Percentiles rank a stretch among this genome's conserved stretches.
Conservation (phyloP, 1,140 invertebrate genomes). For the Zaprionus ghesquierei region DNA sequence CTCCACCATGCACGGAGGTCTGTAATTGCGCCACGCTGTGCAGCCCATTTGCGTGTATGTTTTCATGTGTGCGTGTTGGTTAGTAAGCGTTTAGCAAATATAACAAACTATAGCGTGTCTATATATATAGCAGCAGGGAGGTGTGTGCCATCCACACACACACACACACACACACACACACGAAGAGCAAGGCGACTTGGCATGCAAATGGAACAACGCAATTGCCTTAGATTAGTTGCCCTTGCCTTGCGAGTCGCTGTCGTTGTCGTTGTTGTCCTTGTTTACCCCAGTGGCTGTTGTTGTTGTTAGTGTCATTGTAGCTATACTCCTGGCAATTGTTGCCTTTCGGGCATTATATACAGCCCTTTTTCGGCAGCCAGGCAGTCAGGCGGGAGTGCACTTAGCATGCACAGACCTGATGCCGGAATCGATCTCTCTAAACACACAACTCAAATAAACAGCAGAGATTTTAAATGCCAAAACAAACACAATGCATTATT, state of each 20-base stretch:
- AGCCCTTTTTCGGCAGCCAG: not conserved
- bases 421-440: not conserved
- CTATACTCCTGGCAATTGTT: slow-evolving; percentile 5
- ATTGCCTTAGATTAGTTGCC: slow-evolving; percentile 66
- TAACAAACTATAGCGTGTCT: slow-evolving; percentile 60
- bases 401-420: not conserved
- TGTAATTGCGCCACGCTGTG: slow-evolving; percentile 56
- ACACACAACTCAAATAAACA: not conserved
- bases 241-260: slow-evolving; percentile 25
- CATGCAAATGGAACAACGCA: slow-evolving; percentile 56
- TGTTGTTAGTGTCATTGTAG: too few relatives aligned
- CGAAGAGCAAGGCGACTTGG: not conserved
- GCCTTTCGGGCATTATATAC: not conserved
- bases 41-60: slow-evolving; percentile 28
- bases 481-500: slow-evolving; percentile 42
- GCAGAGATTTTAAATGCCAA: not conserved
- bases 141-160: slow-evolving; percentile 18
- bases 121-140: slow-evolving; percentile 10
- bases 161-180: not conserved
- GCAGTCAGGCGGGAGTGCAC: not conserved
- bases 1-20: slow-evolving; percentile 4
- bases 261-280: slow-evolving; percentile 24
- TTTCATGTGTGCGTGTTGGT: slow-evolving; percentile 20
- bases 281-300: not conserved
- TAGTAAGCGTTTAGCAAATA: slow-evolving; percentile 70